Base-by-base conservation (phyloP, 2,113 vertebrate genomes). In the Ploceus nigricollis region DNA sequence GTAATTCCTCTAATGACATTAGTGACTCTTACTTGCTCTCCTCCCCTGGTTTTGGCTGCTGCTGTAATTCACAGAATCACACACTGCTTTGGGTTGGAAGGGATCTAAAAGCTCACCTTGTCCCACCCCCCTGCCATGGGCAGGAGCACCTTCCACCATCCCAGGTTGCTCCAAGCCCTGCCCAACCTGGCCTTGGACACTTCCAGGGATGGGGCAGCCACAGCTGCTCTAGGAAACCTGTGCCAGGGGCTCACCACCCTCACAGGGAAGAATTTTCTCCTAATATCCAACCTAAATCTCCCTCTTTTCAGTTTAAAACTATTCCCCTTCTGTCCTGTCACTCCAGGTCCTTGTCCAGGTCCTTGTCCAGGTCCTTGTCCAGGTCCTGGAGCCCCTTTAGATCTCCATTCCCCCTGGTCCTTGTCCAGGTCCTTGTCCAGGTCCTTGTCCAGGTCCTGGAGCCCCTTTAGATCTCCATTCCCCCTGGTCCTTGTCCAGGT, bases 1-100 rank as follows among this genome's bases (percentile, higher is more conserved):
- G n/a, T 96, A 94, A 95, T 93, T 90, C 95, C 85, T 25, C 66
- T 96, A 97, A 97, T 95, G 95, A 42, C 95, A 96, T 97, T 93
- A 96, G 83, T 13, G 92, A 91, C 78, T 96, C 95, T 95, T 94
- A 77, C 85, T 93, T 44, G 93, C 65, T 92, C 70, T 61, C 50
- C 75, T 82, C 57, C 39, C 53, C 68, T 44, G 82, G 27, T 28
- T 64, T 82, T 56, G 93, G 89, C 86, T 88, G 48, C 85, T 79
- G 75, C 61, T 82, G 30, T n/a, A 28, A 71, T 30, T 63, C 86
- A 83, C 71, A 69, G 63, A 76, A 61, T 69, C 87, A 76, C 63
- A 76, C 31, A 4, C 4, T 69, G 25, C 2, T 33, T 42, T 50
- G 48, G 48, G 35, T 14, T 16, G 22, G 47, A 56, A 54, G 25